A percentile compares a stretch with the other conserved stretches of the same genome.
These are phyloP conservation scores for Aspidoscelis tigris DNA, from an alignment of 2,113 vertebrate species.

Conservation along the genomic window DNA sequence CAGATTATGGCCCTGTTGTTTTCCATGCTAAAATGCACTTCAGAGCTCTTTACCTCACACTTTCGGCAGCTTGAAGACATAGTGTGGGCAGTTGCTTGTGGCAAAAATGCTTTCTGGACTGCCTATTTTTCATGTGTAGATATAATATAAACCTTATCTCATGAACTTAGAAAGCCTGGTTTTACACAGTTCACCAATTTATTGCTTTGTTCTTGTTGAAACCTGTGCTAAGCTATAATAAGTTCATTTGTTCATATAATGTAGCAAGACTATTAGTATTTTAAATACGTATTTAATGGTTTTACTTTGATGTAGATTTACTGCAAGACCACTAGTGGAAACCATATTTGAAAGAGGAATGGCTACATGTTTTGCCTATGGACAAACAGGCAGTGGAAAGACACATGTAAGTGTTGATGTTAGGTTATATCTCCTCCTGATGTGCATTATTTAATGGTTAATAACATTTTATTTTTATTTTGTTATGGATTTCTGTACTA, in stretches of 20 bases:
- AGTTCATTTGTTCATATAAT: not conserved
- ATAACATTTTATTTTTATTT: too few species aligned
- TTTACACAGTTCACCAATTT: not conserved
- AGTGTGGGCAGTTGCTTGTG: too few species aligned
- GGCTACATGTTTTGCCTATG: constrained; percentile 98
- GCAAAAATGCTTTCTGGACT: too few species aligned
- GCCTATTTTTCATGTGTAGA: too few species aligned
- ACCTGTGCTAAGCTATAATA: too few species aligned
- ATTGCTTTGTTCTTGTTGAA: too few species aligned
- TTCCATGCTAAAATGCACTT: too few species aligned
- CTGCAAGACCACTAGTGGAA: constrained; percentile 94
- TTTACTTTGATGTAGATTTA: constrained; percentile 84
- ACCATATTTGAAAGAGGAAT: constrained; percentile 98
- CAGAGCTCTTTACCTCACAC: too few species aligned
- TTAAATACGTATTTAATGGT: not conserved
- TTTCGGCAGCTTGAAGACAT: too few species aligned
- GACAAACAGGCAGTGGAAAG: constrained; percentile 98
- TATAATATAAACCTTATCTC: not conserved
- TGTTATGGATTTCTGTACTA: too few species aligned
- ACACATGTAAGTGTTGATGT: constrained; percentile 87
- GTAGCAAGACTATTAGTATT: not conserved
- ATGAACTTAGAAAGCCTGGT: not conserved
- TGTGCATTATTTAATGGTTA: not conserved
- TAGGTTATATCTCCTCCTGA: not conserved
- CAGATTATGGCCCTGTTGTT: too few species aligned